phyloP scores from a whole-genome alignment of 2,888 invertebrate species.

The Megaustenia siamemsis region DNA sequence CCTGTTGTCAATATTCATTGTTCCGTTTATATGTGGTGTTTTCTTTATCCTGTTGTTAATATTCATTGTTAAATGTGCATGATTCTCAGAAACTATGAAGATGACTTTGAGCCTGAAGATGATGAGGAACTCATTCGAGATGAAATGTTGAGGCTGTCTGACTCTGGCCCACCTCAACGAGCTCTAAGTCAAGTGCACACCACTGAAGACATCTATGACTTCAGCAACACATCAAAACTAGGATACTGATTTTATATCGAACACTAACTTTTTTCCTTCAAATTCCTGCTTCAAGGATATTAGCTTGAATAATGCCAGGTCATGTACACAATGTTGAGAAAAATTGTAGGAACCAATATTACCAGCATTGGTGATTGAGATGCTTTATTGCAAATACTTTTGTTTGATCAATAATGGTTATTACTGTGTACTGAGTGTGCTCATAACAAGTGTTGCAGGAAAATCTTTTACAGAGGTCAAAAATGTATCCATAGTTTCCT shows the following conservation, averaged over 20 bases:
- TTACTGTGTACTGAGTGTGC: too few relatives aligned
- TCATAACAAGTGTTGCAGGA: too few relatives aligned
- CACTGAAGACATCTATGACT: slow-evolving; percentile 73
- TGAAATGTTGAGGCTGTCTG: slow-evolving; percentile 60
- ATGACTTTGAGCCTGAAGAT: slow-evolving; percentile 79
- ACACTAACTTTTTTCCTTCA: background rate
- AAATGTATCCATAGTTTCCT: too few relatives aligned
- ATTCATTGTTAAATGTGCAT: background rate
- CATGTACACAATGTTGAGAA: background rate
- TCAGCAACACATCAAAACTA: slow-evolving; percentile 61
- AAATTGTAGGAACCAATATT: too few relatives aligned
- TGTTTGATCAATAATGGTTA: too few relatives aligned
- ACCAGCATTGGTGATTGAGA: too few relatives aligned
- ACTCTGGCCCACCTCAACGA: slow-evolving; percentile 57
- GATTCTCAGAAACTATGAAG: slow-evolving; percentile 76
- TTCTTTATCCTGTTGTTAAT: background rate
- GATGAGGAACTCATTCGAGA: slow-evolving; percentile 64
- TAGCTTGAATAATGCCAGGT: background rate
- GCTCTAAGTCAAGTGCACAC: slow-evolving; percentile 56
- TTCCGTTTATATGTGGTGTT: too few relatives aligned
- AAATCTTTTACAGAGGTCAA: too few relatives aligned
- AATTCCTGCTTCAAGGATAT: background rate
- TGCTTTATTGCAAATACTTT: too few relatives aligned
- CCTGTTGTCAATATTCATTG: too few relatives aligned
- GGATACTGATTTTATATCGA: slow-evolving; percentile 59